phyloP scores from a whole-genome alignment of 2,113 vertebrate species.

The Psephotus haematonotus region DNA sequence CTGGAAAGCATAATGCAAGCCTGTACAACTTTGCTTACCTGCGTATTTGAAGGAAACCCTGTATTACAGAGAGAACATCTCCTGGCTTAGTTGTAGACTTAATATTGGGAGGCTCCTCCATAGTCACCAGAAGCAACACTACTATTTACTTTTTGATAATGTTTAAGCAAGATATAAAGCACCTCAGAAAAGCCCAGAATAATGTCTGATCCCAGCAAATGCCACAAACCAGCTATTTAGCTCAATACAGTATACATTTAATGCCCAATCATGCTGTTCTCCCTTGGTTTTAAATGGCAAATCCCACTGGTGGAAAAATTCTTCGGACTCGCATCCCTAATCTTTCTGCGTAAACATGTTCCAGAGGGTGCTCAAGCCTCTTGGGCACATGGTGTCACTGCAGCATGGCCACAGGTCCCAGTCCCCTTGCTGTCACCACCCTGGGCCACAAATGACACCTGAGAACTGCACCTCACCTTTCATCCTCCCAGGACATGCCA shows the following conservation, averaged over 20 bases:
- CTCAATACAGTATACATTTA: background rate
- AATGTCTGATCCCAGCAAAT: background rate
- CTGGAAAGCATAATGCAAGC: background rate
- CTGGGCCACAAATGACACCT: accelerated
- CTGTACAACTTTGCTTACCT: background rate
- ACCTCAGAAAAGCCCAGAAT: background rate
- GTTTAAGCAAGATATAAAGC: background rate
- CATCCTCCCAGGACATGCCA: background rate
- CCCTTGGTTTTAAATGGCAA: background rate
- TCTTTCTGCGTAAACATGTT: background rate
- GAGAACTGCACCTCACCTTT: background rate
- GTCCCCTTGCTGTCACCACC: accelerated
- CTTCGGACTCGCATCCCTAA: background rate
- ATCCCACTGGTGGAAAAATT: background rate
- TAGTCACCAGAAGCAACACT: background rate
- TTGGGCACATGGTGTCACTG: background rate
- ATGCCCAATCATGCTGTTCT: background rate
- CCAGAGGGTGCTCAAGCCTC: background rate
- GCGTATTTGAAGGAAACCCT: background rate
- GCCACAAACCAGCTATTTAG: background rate
- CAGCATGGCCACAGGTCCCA: background rate
- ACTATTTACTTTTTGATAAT: background rate
- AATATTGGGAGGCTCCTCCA: background rate
- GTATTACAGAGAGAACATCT: background rate
- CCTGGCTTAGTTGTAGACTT: background rate